Evolutionary conservation across 1,140 invertebrate species (phyloP), one percentile per base, ranked within the genome.

Genomic region (Bombus waltoni): DNA sequence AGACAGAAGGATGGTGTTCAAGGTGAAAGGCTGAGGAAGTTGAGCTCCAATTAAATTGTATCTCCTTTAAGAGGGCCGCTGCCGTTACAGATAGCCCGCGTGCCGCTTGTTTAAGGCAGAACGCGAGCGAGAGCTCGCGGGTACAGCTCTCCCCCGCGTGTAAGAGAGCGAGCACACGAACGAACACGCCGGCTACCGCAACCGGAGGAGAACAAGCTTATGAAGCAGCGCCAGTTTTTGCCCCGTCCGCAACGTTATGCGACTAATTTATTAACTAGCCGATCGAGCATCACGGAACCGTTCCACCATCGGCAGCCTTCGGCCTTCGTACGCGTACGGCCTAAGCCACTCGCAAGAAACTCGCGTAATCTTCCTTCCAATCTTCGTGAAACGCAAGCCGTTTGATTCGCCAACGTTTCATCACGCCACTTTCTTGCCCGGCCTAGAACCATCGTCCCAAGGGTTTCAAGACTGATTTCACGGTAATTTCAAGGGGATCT

Each of bases 1-100:
- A 75, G 32, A 66, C 72, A 62, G 72, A 87, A 87, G 88, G 88
- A 89, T 89, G 88, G 88, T 71, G 88, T 68, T 59, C 65, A 53
- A 81, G 81, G 90, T 90, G 87, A 91, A 91, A 91, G 90, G 90
- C 89, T 87, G 87, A 89, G 74, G 87, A 89, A 83, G 74, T 85
- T 53, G 85, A 87, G 80, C 83, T 84, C 87, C 87, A 91, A 91
- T 91, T 91, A 91, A 91, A 90, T 85, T 70, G 90, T 90, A 90
- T 80, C 85, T 88, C 81, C 89, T 88, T 83, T 81, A 80, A 86
- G 86, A 90, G 85, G 88, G 86, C 88, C 84, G 87, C 77, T 79
- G 75, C 75, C 62, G 80, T 77, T 80, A 70, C 87, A 40, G 87
- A 85, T 88, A 85, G 47, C 87, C 73, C 57, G 81, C 85, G 85